These are phyloP conservation scores for Plecturocebus donacophilus DNA, from an alignment of 2,113 vertebrate genomes.

Conservation along the genomic window DNA sequence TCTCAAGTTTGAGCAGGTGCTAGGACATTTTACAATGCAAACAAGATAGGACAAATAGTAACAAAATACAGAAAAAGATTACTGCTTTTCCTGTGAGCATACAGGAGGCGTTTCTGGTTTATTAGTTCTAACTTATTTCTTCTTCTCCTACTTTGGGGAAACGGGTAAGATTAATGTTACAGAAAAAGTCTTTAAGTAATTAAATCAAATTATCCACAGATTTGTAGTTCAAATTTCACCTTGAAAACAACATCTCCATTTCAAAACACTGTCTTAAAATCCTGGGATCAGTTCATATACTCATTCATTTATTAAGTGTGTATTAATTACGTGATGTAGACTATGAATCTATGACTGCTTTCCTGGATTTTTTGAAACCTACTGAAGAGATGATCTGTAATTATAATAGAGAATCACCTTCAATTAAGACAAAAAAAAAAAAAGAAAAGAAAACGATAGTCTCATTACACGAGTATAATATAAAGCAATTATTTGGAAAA, in stretches of 20 bases:
- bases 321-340: background rate
- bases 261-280: background rate
- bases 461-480: background rate
- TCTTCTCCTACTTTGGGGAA: background rate
- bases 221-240: background rate
- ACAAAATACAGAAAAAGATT: background rate
- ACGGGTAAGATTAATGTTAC: background rate
- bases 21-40: background rate
- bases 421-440: background rate
- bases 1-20: background rate
- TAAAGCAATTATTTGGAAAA: background rate
- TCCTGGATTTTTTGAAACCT: background rate
- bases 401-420: background rate
- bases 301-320: background rate
- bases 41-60: background rate
- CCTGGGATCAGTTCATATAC: background rate
- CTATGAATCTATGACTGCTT: background rate
- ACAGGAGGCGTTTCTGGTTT: background rate
- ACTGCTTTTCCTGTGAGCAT: background rate
- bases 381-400: background rate
- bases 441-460: background rate
- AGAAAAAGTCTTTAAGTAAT: background rate
- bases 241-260: background rate
- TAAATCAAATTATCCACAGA: background rate
- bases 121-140: background rate